Percentiles rank a stretch among this genome's conserved stretches.
These are phyloP conservation scores for Heterotilapia buettikoferi DNA, from an alignment of 2,113 vertebrate genomes.

Conservation along the genomic window DNA sequence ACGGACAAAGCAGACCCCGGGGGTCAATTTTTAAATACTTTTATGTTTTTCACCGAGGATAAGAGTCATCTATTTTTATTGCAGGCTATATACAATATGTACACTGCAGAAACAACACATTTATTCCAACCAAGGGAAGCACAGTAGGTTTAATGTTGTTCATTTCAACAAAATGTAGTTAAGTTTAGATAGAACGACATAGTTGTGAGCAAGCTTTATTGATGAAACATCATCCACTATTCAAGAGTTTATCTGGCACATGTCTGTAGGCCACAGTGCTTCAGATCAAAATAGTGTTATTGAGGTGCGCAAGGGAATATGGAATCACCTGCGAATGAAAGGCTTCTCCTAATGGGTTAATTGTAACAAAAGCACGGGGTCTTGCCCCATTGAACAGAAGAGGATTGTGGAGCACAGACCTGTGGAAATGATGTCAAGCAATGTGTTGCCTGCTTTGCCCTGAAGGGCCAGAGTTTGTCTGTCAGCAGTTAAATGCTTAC, in stretches of 20 bases:
- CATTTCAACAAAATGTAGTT: slow-evolving; percentile 17
- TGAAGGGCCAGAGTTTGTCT: slow-evolving; percentile 65
- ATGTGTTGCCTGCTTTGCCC: slow-evolving; percentile 50
- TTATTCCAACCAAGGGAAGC: slow-evolving; percentile 21
- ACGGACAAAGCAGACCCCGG: slow-evolving; percentile 77
- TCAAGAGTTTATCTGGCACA: slow-evolving; percentile 10
- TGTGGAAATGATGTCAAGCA: slow-evolving; percentile 67
- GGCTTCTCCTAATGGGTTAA: slow-evolving; percentile 65
- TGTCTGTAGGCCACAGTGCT: slow-evolving; percentile 39
- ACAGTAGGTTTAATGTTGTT: slow-evolving; percentile 13
- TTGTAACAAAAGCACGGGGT: slow-evolving; percentile 63
- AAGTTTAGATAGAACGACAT: neutral
- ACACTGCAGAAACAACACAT: slow-evolving; percentile 22
- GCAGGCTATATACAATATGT: slow-evolving; percentile 40
- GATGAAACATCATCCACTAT: slow-evolving; percentile 33
- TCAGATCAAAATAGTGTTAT: slow-evolving; percentile 43
- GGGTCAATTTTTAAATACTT: slow-evolving; percentile 82
- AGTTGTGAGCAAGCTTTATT: neutral
- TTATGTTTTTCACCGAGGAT: slow-evolving; percentile 73
- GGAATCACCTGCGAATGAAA: slow-evolving; percentile 59
- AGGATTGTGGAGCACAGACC: slow-evolving; percentile 58
- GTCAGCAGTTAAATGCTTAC: slow-evolving; percentile 69
- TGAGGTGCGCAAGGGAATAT: slow-evolving; percentile 26
- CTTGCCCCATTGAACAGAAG: slow-evolving; percentile 60
- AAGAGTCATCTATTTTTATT: slow-evolving; percentile 73